Percentiles rank a stretch among this genome's conserved stretches.
These are phyloP conservation scores for Portevinia maculata DNA, from an alignment of 2,888 invertebrate species.

Conservation along the genomic window DNA sequence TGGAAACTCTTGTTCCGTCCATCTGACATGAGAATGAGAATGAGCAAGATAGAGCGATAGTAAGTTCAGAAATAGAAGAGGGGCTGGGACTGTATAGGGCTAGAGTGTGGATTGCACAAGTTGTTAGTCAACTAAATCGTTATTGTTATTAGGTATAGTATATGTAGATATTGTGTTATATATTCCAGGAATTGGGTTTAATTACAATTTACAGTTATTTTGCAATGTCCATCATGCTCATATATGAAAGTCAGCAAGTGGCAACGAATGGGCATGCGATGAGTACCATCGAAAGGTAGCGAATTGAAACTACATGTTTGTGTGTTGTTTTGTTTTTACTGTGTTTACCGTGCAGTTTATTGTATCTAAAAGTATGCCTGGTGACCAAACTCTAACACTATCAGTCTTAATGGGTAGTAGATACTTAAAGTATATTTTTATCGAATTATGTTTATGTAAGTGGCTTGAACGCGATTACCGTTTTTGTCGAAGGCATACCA, in stretches of 20 bases:
- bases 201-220: slow-evolving; percentile 71
- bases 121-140: slow-evolving; percentile 52
- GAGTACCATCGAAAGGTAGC: slow-evolving; percentile 27
- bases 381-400: slow-evolving; percentile 70
- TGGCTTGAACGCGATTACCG: slow-evolving; percentile 78
- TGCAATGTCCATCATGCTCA: slow-evolving; percentile 63
- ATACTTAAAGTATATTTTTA: slow-evolving; percentile 24
- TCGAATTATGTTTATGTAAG: slow-evolving; percentile 40
- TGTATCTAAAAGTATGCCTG: slow-evolving; percentile 55
- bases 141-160: slow-evolving; percentile 8
- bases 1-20: slow-evolving; percentile 81
- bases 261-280: slow-evolving; percentile 4
- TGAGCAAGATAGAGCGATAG: slow-evolving; percentile 23
- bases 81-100: slow-evolving; percentile 41
- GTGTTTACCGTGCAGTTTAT: slow-evolving; percentile 49
- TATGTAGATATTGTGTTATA: neutral
- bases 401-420: slow-evolving; percentile 69
- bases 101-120: slow-evolving; percentile 28
- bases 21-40: slow-evolving; percentile 72
- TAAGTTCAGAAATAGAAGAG: neutral
- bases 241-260: slow-evolving; percentile 8
- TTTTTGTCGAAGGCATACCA: slow-evolving; percentile 87
- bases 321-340: slow-evolving; percentile 37
- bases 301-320: slow-evolving; percentile 70
- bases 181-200: slow-evolving; percentile 64